Evolutionary conservation across 2,113 vertebrate genomes (phyloP).

Genomic region (Canis aureus): DNA sequence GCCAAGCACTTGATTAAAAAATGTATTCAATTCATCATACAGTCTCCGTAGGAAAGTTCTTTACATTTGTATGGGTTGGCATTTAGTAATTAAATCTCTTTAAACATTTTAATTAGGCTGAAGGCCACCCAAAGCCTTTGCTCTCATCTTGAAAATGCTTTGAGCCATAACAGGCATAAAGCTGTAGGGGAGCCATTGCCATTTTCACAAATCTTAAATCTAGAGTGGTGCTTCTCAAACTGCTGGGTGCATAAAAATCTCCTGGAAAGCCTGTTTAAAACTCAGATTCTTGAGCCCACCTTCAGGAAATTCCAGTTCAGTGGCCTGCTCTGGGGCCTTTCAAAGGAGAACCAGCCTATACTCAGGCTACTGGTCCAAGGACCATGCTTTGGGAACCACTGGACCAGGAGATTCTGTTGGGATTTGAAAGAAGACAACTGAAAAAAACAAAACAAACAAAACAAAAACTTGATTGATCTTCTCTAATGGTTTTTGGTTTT

Average conservation of each 20-base stretch:
- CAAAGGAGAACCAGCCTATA: neutral
- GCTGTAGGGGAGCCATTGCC: neutral
- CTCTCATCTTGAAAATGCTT: constrained; percentile 71
- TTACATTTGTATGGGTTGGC: constrained; percentile 83
- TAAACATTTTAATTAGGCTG: constrained; percentile 86
- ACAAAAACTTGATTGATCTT: neutral
- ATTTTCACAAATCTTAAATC: neutral
- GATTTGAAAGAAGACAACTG: constrained; percentile 46
- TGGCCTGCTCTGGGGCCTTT: neutral
- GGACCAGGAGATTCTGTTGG: neutral
- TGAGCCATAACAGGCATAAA: neutral
- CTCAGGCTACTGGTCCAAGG: neutral
- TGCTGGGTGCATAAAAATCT: neutral
- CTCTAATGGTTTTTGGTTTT: neutral
- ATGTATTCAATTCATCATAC: constrained; percentile 82
- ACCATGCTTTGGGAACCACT: neutral
- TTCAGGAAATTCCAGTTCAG: neutral
- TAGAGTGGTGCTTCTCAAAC: neutral
- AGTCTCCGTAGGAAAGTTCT: constrained; percentile 86
- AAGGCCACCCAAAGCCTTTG: constrained; percentile 78
- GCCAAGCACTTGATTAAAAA: constrained; percentile 87
- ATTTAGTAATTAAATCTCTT: constrained; percentile 86
- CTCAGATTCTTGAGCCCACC: neutral
- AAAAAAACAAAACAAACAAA: too few species aligned
- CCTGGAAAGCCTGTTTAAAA: neutral